Conservation (phyloP, 2,113 vertebrate genomes). For the Uropsilus gracilis region DNA sequence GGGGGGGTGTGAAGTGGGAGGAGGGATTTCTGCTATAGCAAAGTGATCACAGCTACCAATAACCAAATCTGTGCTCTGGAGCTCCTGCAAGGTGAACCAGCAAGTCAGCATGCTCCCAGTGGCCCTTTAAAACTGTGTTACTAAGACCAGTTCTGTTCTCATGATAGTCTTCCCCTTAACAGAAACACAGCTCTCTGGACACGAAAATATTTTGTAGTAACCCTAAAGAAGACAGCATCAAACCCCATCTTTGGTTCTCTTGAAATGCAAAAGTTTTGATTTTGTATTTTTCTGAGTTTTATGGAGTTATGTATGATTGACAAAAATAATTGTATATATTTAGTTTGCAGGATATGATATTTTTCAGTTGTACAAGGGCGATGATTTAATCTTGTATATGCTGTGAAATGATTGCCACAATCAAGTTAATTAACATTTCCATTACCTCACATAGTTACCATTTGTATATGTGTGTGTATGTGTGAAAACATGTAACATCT, state of each 20-base stretch:
- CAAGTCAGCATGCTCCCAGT: not conserved
- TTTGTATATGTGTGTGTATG: not conserved
- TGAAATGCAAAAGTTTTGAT: not conserved
- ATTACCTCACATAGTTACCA: not conserved
- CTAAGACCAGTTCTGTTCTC: not conserved
- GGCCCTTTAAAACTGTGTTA: not conserved
- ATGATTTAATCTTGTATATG: not conserved
- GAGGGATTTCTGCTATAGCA: not conserved
- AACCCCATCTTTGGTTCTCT: not conserved
- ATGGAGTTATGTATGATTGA: not conserved
- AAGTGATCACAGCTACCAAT: not conserved
- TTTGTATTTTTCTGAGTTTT: not conserved
- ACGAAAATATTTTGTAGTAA: constrained; percentile 2
- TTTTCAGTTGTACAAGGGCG: not conserved
- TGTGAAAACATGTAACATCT: not conserved
- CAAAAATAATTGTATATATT: not conserved
- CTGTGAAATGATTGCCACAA: not conserved
- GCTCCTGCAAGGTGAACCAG: not conserved
- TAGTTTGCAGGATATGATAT: not conserved
- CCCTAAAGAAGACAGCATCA: constrained; percentile 44
- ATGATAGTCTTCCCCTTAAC: not conserved
- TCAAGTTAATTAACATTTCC: not conserved
- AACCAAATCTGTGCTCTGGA: not conserved
- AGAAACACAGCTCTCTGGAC: not conserved
- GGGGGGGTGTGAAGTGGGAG: not conserved